Conservation (phyloP, 1,140 invertebrate genomes). For the Drosophila ogumai region DNA sequence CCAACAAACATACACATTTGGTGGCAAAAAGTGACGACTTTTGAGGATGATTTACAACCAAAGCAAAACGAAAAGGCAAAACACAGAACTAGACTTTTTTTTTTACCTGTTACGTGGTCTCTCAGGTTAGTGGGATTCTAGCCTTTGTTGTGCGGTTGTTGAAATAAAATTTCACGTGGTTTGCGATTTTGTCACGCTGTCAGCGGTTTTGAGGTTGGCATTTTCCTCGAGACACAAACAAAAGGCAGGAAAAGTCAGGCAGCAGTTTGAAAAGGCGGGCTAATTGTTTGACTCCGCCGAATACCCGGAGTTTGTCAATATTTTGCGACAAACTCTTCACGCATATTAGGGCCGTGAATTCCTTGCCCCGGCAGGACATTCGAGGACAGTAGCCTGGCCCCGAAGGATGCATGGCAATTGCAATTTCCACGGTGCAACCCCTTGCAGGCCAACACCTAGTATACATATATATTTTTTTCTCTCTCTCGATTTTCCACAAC, state of each 20-base stretch:
- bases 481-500: constrained; percentile 38
- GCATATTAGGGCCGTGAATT: constrained; percentile 53
- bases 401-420: constrained; percentile 67
- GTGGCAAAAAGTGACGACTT: constrained; percentile 6
- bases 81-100: constrained; percentile 8
- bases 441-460: constrained; percentile 16
- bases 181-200: constrained; percentile 84
- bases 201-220: constrained; percentile 72
- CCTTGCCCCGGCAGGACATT: constrained; percentile 8
- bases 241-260: constrained; percentile 23
- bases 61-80: not conserved
- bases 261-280: constrained; percentile 40
- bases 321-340: constrained; percentile 79
- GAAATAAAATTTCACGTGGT: constrained; percentile 84
- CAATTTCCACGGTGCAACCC: constrained; percentile 73
- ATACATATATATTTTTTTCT: constrained; percentile 38
- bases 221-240: constrained; percentile 31
- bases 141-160: constrained; percentile 70
- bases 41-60: constrained; percentile 50
- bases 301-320: constrained; percentile 78
- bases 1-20: constrained; percentile 1
- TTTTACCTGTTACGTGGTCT: constrained; percentile 63
- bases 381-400: constrained; percentile 40
- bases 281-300: constrained; percentile 60
- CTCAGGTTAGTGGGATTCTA: constrained; percentile 13